A percentile compares a stretch with the other conserved stretches of the same genome.
Conservation (phyloP, 2,113 vertebrate genomes). For the Daubentonia madagascariensis region DNA sequence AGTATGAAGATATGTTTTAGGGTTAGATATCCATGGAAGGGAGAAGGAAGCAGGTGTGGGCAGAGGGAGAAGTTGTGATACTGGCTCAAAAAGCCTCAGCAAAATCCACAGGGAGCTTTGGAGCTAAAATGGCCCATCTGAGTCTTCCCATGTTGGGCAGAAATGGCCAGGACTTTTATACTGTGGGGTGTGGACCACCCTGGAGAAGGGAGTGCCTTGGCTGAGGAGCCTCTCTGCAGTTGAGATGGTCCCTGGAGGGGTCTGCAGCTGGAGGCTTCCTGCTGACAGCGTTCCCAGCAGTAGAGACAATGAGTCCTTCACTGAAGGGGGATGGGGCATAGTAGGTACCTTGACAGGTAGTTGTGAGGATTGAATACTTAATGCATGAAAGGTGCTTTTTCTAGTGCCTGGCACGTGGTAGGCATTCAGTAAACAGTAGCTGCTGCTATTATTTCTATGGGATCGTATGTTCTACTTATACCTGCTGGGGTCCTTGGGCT, state of each 20-base stretch:
- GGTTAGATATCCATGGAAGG: not conserved
- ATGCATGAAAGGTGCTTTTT: not conserved
- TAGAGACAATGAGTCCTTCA: not conserved
- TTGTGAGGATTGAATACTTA: not conserved
- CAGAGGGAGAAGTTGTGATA: not conserved
- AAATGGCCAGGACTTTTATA: not conserved
- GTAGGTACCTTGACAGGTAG: not conserved
- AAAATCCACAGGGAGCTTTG: not conserved
- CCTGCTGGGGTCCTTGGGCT: not conserved
- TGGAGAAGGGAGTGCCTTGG: not conserved
- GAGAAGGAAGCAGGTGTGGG: not conserved
- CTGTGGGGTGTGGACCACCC: accelerated
- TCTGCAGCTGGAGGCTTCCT: not conserved
- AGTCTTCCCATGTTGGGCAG: not conserved
- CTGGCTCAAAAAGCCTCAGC: not conserved
- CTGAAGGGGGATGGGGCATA: not conserved
- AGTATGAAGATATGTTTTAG: not conserved
- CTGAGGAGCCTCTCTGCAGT: not conserved
- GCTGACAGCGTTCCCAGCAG: not conserved
- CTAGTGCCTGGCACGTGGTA: not conserved
- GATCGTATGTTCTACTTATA: not conserved
- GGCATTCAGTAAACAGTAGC: not conserved
- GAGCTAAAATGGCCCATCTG: not conserved
- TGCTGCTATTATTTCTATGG: not conserved
- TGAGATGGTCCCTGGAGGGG: not conserved